These are phyloP conservation scores for Diplosoma virens DNA, from an alignment of 23 tunicate genomes.

Conservation along the genomic window DNA sequence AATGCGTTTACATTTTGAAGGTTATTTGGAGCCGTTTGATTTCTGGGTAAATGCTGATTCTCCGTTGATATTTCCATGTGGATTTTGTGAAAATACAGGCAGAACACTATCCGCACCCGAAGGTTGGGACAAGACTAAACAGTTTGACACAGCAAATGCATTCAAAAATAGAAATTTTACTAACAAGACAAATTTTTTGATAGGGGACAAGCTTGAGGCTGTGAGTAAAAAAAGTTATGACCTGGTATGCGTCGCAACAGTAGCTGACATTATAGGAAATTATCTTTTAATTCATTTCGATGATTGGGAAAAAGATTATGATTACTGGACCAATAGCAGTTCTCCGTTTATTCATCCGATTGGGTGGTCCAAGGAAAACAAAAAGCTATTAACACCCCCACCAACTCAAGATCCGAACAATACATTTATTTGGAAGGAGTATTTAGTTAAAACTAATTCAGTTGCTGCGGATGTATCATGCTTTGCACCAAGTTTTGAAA, in stretches of 20 bases:
- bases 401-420: slow-evolving; percentile 6
- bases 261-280: slow-evolving; percentile 62
- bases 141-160: background rate
- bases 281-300: slow-evolving; percentile 68
- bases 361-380: slow-evolving; percentile 71
- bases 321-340: slow-evolving; percentile 54
- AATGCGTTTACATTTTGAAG: slow-evolving; percentile 66
- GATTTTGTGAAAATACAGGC: slow-evolving; percentile 66
- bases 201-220: slow-evolving; percentile 83
- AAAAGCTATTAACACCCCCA: slow-evolving; percentile 41
- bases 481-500: slow-evolving; percentile 15
- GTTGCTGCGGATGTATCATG: slow-evolving; percentile 22
- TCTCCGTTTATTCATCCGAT: slow-evolving; percentile 62
- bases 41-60: slow-evolving; percentile 84
- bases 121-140: background rate
- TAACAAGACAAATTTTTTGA: slow-evolving; percentile 40
- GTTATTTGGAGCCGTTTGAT: slow-evolving; percentile 55
- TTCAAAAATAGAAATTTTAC: background rate
- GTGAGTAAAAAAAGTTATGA: slow-evolving; percentile 47
- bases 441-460: slow-evolving; percentile 30
- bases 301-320: slow-evolving; percentile 77
- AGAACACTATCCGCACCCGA: slow-evolving; percentile 46
- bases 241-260: slow-evolving; percentile 73
- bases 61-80: slow-evolving; percentile 81
- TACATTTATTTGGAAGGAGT: slow-evolving; percentile 46